These are phyloP conservation scores for Pachycephala philippinensis DNA, from an alignment of 2,113 vertebrate species.

Conservation along the genomic window DNA sequence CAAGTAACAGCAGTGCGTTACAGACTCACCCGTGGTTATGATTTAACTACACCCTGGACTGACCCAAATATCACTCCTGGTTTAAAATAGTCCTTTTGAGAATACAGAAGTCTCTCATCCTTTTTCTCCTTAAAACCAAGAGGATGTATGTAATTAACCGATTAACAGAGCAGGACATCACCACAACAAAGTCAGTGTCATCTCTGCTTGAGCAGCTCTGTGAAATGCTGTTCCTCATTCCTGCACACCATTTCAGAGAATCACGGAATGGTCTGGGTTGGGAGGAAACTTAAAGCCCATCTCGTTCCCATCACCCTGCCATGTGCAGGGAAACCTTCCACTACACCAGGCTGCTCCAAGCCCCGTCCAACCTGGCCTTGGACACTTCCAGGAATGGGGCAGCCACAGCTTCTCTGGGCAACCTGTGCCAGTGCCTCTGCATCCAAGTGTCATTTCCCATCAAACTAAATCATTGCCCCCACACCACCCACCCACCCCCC, in stretches of 20 bases:
- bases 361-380: neutral
- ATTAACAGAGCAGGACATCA: no score
- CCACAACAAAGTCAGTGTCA: accelerated
- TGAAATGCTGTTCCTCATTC: neutral
- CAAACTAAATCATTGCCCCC: neutral
- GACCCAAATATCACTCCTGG: neutral
- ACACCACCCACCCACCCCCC: neutral
- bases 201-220: neutral
- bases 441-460: accelerated
- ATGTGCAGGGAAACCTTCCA: neutral
- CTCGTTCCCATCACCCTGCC: neutral
- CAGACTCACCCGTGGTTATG: neutral
- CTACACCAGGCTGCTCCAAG: accelerated
- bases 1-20: neutral
- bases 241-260: neutral
- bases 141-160: neutral
- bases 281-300: neutral
- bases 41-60: neutral
- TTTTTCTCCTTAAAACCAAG: neutral
- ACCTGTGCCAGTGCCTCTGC: neutral
- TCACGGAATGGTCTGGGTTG: neutral
- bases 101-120: neutral
- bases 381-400: neutral
- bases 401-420: neutral
- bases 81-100: neutral